phyloP scores from a whole-genome alignment of 2,113 vertebrate species.

The Hemiscyllium ocellatum region DNA sequence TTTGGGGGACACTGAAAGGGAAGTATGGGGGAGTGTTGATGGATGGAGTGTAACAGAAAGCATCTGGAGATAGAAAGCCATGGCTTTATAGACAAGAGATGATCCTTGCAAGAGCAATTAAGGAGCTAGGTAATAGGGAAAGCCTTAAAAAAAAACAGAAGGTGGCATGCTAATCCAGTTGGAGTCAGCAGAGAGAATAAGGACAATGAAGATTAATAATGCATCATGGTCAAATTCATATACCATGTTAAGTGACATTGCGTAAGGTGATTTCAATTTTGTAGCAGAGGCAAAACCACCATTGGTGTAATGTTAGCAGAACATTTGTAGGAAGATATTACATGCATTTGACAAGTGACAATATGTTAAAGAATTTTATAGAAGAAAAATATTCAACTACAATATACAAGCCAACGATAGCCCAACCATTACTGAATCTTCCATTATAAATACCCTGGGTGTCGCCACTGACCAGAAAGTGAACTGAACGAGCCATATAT shows the following conservation, averaged over 20 bases:
- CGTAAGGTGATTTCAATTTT: no score
- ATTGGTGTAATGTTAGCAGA: no score
- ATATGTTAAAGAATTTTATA: not conserved
- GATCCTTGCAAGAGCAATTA: not conserved
- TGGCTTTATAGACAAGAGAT: not conserved
- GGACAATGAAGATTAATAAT: not conserved
- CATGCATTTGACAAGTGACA: no score
- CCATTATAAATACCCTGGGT: no score
- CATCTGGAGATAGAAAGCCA: not conserved
- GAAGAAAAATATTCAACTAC: not conserved
- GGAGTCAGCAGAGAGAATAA: not conserved
- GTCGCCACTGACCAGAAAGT: no score
- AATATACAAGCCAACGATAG: no score
- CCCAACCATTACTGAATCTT: no score
- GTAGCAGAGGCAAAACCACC: no score
- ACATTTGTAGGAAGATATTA: no score
- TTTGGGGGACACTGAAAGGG: not conserved
- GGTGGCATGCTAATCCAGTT: not conserved
- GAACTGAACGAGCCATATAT: no score
- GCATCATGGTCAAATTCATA: not conserved
- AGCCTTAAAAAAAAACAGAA: not conserved
- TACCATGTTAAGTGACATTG: not conserved
- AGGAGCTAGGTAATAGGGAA: not conserved
- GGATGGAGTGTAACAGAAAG: no score
- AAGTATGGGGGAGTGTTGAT: not conserved